Conservation (phyloP, 2,113 vertebrate species). For the Dendrocopos noguchii region DNA sequence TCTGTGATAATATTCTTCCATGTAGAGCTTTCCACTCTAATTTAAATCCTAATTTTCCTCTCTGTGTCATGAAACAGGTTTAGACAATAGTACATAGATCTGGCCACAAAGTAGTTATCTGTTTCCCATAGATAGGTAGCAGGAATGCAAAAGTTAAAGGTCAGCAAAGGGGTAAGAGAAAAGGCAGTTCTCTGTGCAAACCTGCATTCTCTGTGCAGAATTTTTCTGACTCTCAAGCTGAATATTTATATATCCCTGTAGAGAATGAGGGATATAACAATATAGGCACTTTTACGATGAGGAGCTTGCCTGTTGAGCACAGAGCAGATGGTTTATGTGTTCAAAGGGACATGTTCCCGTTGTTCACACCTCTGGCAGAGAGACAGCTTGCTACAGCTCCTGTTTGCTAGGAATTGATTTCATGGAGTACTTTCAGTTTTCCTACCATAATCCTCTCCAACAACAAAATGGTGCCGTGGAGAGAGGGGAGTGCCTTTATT, state of each 20-base stretch:
- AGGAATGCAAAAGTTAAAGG: background rate
- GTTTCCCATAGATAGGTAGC: background rate
- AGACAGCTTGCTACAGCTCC: conserved; percentile 62
- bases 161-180: background rate
- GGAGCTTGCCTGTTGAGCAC: conserved; percentile 55
- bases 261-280: conserved; percentile 22
- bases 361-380: conserved; percentile 72
- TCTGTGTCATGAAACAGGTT: background rate
- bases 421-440: conserved; percentile 12
- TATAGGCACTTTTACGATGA: background rate
- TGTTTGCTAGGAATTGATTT: conserved; percentile 49
- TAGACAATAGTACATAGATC: background rate
- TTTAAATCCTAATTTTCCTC: background rate
- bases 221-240: background rate
- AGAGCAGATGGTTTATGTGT: conserved; percentile 73
- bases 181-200: background rate
- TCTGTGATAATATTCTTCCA: background rate
- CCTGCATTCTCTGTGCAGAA: background rate
- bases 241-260: conserved; percentile 1
- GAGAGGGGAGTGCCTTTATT: background rate
- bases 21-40: background rate
- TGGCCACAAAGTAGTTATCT: background rate
- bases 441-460: background rate
- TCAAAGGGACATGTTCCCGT: conserved; percentile 60
- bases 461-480: background rate